Base-by-base conservation (phyloP, 1,140 invertebrate species). In the Drosophila sechellia region DNA sequence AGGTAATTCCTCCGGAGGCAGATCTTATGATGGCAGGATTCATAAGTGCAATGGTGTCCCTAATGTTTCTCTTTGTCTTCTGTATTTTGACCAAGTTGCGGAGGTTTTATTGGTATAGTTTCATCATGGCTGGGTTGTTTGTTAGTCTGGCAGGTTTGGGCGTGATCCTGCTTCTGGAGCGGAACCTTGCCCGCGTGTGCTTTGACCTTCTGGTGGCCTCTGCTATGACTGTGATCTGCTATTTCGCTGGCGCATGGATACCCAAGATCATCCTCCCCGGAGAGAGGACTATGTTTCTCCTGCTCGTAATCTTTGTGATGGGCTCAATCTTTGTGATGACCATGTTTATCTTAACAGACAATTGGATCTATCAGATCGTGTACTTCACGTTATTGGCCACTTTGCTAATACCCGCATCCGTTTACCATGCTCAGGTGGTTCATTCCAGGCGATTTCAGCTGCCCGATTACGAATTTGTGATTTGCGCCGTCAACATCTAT, bases 201-300 rank as follows among this genome's bases (percentile, higher is more conserved):
- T 0, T 53, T 0, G 17, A 57, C 15, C 6, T 68, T 5, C 1
- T 59, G 13, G 20, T 1, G 0, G 37, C 48, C 12, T 8, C 39
- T 11, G 4, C 34, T 1, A 4, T 54, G 8, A 5, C 57, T 6
- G 0, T 52, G 0, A 0, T 54, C 1, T 61, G 48, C 50, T 77
- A 81, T 57, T 6, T 46, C 0, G 5, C 54, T 17, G 78, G 78
- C 4, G 52, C 59, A 15, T 54, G 46, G 37, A n/a, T 77, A 15
- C 72, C 72, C 10, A 27, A 6, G 12, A 10, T 5, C 4, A 1
- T 66, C 0, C 39, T 81, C 25, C 78, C 78, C 4, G 73, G 79
- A 10, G 73, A 77, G 15, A 39, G 58, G 1, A 8, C 22, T 1
- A 22, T 77, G n/a, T 34, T 17, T 3, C 2, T 61, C 0, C 11